Evolutionary conservation across 2,113 vertebrate species (phyloP).

Genomic region (Aegithalos caudatus): DNA sequence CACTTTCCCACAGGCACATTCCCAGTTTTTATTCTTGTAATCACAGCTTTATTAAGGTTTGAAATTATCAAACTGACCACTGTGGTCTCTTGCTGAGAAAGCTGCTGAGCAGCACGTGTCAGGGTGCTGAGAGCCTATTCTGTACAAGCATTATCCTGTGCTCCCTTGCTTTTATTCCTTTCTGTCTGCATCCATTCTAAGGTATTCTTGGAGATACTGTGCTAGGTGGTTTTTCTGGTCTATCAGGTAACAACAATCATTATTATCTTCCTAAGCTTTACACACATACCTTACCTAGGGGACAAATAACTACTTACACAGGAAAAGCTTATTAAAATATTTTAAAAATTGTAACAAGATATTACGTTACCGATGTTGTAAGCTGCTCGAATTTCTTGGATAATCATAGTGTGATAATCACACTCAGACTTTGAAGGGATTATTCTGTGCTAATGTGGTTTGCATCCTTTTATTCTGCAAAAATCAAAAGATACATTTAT

Average conservation of each 20-base stretch:
- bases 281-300: not conserved
- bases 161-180: not conserved
- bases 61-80: not conserved
- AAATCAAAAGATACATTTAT: not conserved
- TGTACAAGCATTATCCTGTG: not conserved
- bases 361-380: not conserved
- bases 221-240: not conserved
- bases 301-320: not conserved
- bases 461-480: not conserved
- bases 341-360: not conserved
- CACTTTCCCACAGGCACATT: not conserved
- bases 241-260: not conserved
- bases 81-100: not conserved
- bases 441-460: not conserved
- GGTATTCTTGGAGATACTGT: not conserved
- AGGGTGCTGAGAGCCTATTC: not conserved
- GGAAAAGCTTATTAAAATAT: not conserved
- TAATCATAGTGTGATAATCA: not conserved
- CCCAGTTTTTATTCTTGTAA: not conserved
- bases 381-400: not conserved
- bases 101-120: not conserved
- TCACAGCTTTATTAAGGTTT: not conserved
- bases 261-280: not conserved
- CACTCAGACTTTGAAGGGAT: not conserved
- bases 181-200: not conserved